These are phyloP conservation scores for Popillia japonica DNA, from an alignment of 1,140 invertebrate genomes.

Conservation along the genomic window DNA sequence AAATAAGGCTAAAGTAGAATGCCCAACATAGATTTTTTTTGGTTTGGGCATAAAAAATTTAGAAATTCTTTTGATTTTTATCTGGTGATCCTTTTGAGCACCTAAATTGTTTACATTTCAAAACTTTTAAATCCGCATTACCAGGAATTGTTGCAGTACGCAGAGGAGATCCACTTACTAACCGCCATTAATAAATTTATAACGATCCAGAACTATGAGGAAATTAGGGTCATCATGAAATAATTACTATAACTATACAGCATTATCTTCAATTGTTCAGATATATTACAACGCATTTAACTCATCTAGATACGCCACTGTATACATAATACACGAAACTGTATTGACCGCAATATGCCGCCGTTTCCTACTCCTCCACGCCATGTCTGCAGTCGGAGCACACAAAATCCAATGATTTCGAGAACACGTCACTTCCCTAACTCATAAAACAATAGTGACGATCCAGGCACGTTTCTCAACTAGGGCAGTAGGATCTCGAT, in stretches of 20 bases:
- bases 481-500: slow-evolving; percentile 30
- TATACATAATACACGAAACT: background rate
- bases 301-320: background rate
- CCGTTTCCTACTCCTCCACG: slow-evolving; percentile 15
- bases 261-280: background rate
- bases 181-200: no score
- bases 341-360: slow-evolving; percentile 37
- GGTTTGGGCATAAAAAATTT: no score
- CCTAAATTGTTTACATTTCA: no score
- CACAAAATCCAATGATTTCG: slow-evolving; percentile 39
- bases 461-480: slow-evolving; percentile 46
- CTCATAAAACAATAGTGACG: slow-evolving; percentile 51
- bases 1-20: no score
- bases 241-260: background rate
- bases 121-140: no score
- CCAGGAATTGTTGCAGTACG: no score
- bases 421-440: slow-evolving; percentile 50
- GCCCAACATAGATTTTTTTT: no score
- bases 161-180: no score
- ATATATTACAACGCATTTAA: background rate
- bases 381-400: slow-evolving; percentile 41
- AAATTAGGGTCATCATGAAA: background rate
- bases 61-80: no score
- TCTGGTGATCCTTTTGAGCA: no score
- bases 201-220: no score